A percentile compares a stretch with the other conserved stretches of the same genome.
These are phyloP conservation scores for Drosophila parvula DNA, from an alignment of 1,140 invertebrate genomes.

Conservation along the genomic window DNA sequence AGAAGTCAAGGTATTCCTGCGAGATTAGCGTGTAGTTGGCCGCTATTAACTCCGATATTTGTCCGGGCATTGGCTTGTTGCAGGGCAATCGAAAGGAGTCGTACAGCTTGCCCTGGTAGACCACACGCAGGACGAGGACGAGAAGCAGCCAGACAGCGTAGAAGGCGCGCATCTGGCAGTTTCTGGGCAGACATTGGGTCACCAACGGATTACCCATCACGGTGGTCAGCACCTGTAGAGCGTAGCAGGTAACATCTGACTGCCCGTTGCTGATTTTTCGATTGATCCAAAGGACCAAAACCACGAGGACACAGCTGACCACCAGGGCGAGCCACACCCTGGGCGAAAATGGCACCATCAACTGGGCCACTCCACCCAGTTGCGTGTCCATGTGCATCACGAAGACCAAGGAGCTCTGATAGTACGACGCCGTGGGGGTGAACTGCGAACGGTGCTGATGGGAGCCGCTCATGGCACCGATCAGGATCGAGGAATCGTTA, in stretches of 20 bases:
- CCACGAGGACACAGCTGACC: slow-evolving; percentile 18
- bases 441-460: slow-evolving; percentile 47
- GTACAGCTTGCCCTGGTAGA: slow-evolving; percentile 67
- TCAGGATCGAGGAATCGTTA: slow-evolving; percentile 45
- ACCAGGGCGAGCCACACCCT: slow-evolving; percentile 45
- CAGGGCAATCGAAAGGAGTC: slow-evolving; percentile 57
- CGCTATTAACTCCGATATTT: slow-evolving; percentile 43
- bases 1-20: slow-evolving; percentile 56
- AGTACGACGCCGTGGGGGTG: slow-evolving; percentile 48
- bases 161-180: neutral
- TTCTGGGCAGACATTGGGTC: slow-evolving; percentile 3
- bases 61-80: slow-evolving; percentile 30
- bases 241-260: slow-evolving; percentile 7
- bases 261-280: neutral
- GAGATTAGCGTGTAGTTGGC: slow-evolving; percentile 37
- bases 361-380: slow-evolving; percentile 47
- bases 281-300: slow-evolving; percentile 35
- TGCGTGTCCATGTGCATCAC: slow-evolving; percentile 45
- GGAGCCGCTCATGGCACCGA: slow-evolving; percentile 65
- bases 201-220: slow-evolving; percentile 60
- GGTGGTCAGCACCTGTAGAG: slow-evolving; percentile 47
- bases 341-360: slow-evolving; percentile 49
- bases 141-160: slow-evolving; percentile 55
- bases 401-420: slow-evolving; percentile 65
- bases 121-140: slow-evolving; percentile 52